phyloP scores from a whole-genome alignment of 2,888 invertebrate species.

The Notocelia uddmanniana region DNA sequence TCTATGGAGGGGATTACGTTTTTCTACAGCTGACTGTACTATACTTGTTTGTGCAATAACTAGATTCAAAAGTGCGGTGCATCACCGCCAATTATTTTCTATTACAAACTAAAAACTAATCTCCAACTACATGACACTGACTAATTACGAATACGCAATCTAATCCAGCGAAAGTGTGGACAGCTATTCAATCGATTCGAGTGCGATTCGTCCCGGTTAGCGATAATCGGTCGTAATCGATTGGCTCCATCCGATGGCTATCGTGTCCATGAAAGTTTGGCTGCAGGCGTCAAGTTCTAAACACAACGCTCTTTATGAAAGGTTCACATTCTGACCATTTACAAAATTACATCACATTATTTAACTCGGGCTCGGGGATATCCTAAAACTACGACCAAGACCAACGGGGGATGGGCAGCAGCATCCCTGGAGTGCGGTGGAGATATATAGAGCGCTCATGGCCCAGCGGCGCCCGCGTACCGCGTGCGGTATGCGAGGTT shows the following conservation, averaged over 20 bases:
- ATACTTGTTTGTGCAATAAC: background rate
- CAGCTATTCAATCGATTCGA: conserved; percentile 38
- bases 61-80: background rate
- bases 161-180: conserved; percentile 44
- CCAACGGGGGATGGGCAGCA: too few species aligned
- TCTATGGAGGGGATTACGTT: too few species aligned
- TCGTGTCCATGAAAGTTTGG: conserved; percentile 43
- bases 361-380: too few species aligned
- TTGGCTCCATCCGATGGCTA: conserved; percentile 39
- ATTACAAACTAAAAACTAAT: conserved; percentile 5
- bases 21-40: too few species aligned
- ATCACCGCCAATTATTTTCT: conserved; percentile 4
- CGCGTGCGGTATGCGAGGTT: too few species aligned
- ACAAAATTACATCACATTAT: too few species aligned
- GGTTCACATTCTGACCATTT: too few species aligned
- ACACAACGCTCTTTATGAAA: too few species aligned
- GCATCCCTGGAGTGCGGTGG: too few species aligned
- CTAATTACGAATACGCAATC: conserved; percentile 35
- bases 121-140: background rate
- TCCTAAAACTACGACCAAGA: too few species aligned
- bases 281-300: conserved; percentile 27
- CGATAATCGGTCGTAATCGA: conserved; percentile 33
- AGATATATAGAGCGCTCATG: too few species aligned
- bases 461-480: too few species aligned
- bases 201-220: conserved; percentile 37